Conservation (phyloP, 2,888 invertebrate genomes). For the Germaria angustata region DNA sequence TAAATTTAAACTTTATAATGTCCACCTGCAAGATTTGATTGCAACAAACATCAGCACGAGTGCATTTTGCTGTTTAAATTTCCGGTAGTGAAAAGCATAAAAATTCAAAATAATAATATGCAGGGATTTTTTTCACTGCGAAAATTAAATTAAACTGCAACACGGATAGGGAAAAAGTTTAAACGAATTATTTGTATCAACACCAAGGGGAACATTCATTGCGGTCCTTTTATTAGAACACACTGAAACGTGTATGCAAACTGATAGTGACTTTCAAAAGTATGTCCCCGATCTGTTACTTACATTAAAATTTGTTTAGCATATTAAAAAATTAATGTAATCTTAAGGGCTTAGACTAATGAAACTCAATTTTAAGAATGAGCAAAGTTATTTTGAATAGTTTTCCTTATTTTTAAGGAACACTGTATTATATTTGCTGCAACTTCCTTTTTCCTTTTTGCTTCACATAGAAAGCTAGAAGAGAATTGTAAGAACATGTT, state of each 20-base stretch:
- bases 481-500: constrained; percentile 7
- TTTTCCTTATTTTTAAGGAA: too few species aligned
- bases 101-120: constrained; percentile 24
- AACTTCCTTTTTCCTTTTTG: neutral
- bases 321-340: too few species aligned
- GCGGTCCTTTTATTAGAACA: constrained; percentile 38
- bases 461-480: neutral
- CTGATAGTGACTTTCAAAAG: constrained; percentile 1
- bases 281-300: neutral
- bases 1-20: too few species aligned
- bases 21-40: too few species aligned
- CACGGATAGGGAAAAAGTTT: constrained; percentile 66
- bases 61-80: neutral
- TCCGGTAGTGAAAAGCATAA: neutral
- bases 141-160: constrained; percentile 67
- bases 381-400: too few species aligned
- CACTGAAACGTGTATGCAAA: constrained; percentile 27
- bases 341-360: too few species aligned
- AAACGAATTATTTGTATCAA: constrained; percentile 67
- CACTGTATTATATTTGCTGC: neutral
- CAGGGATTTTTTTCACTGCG: neutral
- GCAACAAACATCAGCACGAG: neutral
- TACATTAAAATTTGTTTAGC: neutral
- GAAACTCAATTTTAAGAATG: too few species aligned
- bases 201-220: constrained; percentile 67